Evolutionary conservation across 1,140 invertebrate species (phyloP).

Genomic region (Papilio polyxenes): DNA sequence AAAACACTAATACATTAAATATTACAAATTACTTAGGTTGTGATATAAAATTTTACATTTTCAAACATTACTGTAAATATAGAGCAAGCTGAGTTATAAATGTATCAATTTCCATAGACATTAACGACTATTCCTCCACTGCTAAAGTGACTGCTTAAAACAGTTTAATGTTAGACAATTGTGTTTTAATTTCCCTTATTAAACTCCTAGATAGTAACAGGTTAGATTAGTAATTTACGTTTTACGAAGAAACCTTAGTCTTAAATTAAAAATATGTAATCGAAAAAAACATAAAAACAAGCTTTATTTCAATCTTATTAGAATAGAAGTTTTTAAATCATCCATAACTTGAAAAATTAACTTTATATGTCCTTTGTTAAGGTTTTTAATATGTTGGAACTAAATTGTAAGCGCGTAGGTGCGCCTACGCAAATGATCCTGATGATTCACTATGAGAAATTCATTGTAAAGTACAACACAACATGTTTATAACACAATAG

Average conservation of each 20-base stretch:
- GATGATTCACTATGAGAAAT: conserved; percentile 57
- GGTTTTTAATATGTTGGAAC: not conserved
- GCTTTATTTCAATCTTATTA: not conserved
- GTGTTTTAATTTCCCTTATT: not conserved
- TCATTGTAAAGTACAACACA: conserved; percentile 47
- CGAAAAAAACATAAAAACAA: not conserved
- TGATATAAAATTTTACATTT: not conserved
- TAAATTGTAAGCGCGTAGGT: conserved; percentile 38
- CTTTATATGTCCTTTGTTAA: not conserved
- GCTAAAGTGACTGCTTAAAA: not conserved
- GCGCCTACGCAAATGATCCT: conserved; percentile 54
- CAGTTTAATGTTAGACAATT: not conserved
- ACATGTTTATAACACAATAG: conserved; percentile 2
- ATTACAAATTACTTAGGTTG: not conserved
- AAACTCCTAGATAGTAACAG: not conserved
- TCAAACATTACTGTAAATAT: not conserved
- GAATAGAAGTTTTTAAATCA: conserved; percentile 26
- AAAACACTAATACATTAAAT: no score
- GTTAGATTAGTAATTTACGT: no score
- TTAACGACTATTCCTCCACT: no score
- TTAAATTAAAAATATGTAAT: not conserved
- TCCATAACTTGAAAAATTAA: not conserved
- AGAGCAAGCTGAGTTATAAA: no score
- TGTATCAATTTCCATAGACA: not conserved
- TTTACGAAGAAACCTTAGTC: not conserved